phyloP scores from a whole-genome alignment of 2,797 vertebrate species.

The Girardinus metallicus region DNA sequence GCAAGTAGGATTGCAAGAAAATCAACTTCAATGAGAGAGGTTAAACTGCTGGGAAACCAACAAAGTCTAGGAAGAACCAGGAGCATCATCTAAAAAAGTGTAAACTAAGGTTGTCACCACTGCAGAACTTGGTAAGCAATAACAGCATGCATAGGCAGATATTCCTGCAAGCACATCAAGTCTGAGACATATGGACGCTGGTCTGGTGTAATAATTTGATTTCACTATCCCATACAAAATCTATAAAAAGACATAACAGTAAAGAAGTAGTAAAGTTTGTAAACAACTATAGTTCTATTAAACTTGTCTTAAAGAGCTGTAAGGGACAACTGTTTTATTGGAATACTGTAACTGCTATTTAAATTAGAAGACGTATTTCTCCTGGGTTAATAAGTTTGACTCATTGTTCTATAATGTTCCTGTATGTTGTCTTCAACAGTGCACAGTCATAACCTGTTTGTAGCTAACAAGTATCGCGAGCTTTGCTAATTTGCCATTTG shows the following conservation, averaged over 20 bases:
- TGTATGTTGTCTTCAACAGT: background rate
- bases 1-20: background rate
- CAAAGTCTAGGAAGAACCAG: background rate
- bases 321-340: background rate
- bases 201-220: background rate
- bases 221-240: background rate
- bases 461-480: background rate
- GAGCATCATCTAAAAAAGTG: background rate
- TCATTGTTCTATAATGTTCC: background rate
- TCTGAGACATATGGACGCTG: background rate
- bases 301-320: background rate
- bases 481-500: background rate
- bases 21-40: background rate
- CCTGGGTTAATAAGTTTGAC: background rate
- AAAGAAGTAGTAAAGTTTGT: background rate
- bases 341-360: background rate
- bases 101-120: background rate
- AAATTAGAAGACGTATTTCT: background rate
- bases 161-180: background rate
- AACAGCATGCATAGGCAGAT: background rate
- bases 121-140: background rate
- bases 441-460: background rate
- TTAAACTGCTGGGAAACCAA: background rate
- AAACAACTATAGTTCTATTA: background rate
- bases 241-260: background rate